A percentile compares a stretch with the other conserved stretches of the same genome.
Conservation (phyloP, 2,888 invertebrate species). For the Habroteleia sp. region DNA sequence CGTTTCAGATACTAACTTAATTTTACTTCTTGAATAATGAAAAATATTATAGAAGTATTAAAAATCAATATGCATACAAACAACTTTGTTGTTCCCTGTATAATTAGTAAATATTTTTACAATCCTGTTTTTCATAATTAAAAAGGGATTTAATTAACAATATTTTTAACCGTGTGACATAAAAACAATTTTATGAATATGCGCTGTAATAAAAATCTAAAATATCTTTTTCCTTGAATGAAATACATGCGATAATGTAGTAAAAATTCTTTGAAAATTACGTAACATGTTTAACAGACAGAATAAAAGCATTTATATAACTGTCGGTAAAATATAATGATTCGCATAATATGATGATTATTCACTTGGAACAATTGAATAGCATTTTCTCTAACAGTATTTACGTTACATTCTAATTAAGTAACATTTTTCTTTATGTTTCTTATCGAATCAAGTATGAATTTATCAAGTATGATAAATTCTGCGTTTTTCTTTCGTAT, state of each 20-base stretch:
- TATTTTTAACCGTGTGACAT: too few species aligned
- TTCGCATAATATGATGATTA: constrained; percentile 6
- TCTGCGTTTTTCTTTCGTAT: background rate
- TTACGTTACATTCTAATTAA: constrained; percentile 34
- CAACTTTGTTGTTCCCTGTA: constrained; percentile 50
- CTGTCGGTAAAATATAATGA: constrained; percentile 24
- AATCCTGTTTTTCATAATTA: constrained; percentile 30
- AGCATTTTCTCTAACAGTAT: constrained; percentile 10
- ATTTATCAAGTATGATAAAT: constrained; percentile 3
- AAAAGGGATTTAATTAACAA: constrained; percentile 4
- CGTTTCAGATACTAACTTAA: too few species aligned
- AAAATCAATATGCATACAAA: constrained; percentile 14
- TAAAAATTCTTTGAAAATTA: constrained; percentile 40
- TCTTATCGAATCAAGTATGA: constrained; percentile 5
- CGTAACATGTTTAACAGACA: constrained; percentile 28
- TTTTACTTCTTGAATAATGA: too few species aligned
- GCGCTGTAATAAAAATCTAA: too few species aligned
- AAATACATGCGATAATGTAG: too few species aligned
- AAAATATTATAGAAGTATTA: too few species aligned
- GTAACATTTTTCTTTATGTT: constrained; percentile 7
- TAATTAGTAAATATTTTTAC: constrained; percentile 22
- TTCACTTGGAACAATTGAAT: constrained; percentile 24
- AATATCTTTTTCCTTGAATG: too few species aligned
- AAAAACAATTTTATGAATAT: too few species aligned
- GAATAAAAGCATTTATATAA: constrained; percentile 24